Conservation (phyloP, 1,140 invertebrate genomes). For the Hyphantria cunea region DNA sequence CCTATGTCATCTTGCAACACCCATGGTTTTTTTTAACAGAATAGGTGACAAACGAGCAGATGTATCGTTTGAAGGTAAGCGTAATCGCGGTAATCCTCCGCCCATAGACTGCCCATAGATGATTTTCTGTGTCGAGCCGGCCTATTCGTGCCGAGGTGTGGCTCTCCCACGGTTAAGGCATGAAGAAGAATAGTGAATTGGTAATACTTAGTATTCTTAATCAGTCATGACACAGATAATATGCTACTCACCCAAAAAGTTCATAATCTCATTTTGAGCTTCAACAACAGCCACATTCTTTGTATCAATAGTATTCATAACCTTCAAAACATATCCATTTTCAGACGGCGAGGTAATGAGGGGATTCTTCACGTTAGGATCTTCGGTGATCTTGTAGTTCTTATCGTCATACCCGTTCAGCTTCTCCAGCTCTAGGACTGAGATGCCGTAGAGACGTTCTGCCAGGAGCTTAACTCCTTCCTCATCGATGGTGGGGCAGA, state of each 20-base stretch:
- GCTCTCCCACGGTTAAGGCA: no score
- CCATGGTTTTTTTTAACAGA: no score
- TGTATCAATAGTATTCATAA: conserved; percentile 91
- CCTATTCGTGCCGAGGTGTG: no score
- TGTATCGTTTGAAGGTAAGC: no score
- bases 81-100: no score
- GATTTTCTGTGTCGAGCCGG: no score
- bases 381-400: conserved; percentile 85
- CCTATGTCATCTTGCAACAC: no score
- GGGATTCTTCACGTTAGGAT: conserved; percentile 82
- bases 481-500: conserved; percentile 83
- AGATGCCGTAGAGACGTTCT: conserved; percentile 86
- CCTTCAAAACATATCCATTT: conserved; percentile 90
- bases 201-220: no score
- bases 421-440: conserved; percentile 84
- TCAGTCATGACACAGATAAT: no score
- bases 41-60: no score
- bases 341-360: conserved; percentile 79
- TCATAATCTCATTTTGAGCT: conserved; percentile 87
- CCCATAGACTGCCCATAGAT: no score
- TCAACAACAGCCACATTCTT: conserved; percentile 85
- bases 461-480: conserved; percentile 82
- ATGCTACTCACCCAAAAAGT: conserved; percentile 85
- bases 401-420: conserved; percentile 92
- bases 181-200: no score